A percentile compares a stretch with the other conserved stretches of the same genome.
These are phyloP conservation scores for Drosophila pseudoobscura DNA, from an alignment of 1,140 invertebrate genomes.

Conservation along the genomic window DNA sequence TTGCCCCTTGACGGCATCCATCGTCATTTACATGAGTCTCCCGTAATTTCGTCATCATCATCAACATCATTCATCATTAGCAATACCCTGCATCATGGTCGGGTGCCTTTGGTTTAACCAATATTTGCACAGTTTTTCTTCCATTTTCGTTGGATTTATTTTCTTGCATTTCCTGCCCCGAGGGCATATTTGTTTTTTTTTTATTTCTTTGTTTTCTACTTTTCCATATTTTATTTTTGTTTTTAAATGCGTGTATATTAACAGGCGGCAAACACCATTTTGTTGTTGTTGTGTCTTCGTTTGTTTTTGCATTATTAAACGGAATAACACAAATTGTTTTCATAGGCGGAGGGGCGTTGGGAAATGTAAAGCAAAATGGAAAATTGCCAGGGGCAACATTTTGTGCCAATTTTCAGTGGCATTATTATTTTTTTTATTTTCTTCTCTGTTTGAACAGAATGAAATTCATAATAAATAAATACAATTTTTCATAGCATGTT, in stretches of 20 bases:
- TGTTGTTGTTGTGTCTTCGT: slow-evolving; percentile 9
- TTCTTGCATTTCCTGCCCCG: slow-evolving; percentile 30
- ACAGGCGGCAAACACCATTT: slow-evolving; percentile 36
- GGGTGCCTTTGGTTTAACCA: slow-evolving; percentile 27
- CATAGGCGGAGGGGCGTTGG: slow-evolving; percentile 1
- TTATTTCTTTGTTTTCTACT: slow-evolving; percentile 15
- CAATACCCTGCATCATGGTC: slow-evolving; percentile 6
- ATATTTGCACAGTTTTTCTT: slow-evolving; percentile 16
- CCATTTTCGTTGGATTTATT: slow-evolving; percentile 13
- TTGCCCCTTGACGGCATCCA: too few relatives aligned
- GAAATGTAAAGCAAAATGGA: slow-evolving; percentile 16
- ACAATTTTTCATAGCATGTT: slow-evolving; percentile 69
- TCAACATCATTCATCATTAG: slow-evolving; percentile 11
- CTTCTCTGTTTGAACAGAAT: slow-evolving; percentile 51
- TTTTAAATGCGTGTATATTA: slow-evolving; percentile 42
- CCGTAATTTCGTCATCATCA: background rate
- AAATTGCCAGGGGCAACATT: slow-evolving; percentile 30
- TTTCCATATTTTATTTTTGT: slow-evolving; percentile 24
- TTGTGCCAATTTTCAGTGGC: slow-evolving; percentile 60
- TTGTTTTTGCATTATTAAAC: slow-evolving; percentile 50
- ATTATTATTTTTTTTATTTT: slow-evolving; percentile 38
- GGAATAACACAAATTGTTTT: slow-evolving; percentile 40
- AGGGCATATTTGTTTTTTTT: slow-evolving; percentile 28
- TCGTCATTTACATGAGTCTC: background rate
- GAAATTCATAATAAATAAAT: slow-evolving; percentile 79